Evolutionary conservation across 2,888 invertebrate genomes (phyloP).

Genomic region (Noctua janthe): DNA sequence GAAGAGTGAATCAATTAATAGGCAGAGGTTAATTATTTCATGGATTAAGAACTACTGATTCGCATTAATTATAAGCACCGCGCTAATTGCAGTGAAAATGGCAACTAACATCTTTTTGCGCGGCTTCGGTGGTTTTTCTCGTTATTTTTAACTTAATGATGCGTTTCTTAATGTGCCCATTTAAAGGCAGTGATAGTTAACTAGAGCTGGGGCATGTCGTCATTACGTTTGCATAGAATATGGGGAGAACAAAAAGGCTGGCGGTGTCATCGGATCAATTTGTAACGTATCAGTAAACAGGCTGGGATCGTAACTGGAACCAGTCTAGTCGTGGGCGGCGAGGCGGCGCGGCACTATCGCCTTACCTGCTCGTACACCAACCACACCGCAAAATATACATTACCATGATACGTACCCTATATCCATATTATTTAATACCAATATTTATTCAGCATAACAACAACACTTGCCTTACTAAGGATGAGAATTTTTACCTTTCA

Average conservation of each 20-base stretch:
- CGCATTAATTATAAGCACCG: constrained; percentile 48
- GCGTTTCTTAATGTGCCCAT: constrained; percentile 28
- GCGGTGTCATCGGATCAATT: constrained; percentile 80
- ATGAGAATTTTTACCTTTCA: no score
- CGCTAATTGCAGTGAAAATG: constrained; percentile 52
- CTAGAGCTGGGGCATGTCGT: constrained; percentile 16
- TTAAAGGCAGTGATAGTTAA: constrained; percentile 47
- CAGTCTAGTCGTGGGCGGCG: constrained; percentile 77
- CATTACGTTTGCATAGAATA: constrained; percentile 58
- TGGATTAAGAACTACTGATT: constrained; percentile 49
- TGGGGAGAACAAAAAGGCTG: constrained; percentile 70
- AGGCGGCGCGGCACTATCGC: constrained; percentile 77
- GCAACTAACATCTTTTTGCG: constrained; percentile 35
- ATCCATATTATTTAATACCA: constrained; percentile 36
- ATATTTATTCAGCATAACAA: constrained; percentile 16
- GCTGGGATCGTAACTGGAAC: constrained; percentile 78
- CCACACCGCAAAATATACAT: constrained; percentile 81
- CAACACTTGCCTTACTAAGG: neutral
- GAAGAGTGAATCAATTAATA: constrained; percentile 34
- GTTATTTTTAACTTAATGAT: constrained; percentile 52
- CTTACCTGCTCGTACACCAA: constrained; percentile 73
- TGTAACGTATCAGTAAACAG: constrained; percentile 81
- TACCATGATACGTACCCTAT: constrained; percentile 62
- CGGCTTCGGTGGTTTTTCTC: constrained; percentile 40
- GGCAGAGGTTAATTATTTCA: constrained; percentile 33